Conservation (phyloP, 2,888 invertebrate species). For the Teleogryllus oceanicus region DNA sequence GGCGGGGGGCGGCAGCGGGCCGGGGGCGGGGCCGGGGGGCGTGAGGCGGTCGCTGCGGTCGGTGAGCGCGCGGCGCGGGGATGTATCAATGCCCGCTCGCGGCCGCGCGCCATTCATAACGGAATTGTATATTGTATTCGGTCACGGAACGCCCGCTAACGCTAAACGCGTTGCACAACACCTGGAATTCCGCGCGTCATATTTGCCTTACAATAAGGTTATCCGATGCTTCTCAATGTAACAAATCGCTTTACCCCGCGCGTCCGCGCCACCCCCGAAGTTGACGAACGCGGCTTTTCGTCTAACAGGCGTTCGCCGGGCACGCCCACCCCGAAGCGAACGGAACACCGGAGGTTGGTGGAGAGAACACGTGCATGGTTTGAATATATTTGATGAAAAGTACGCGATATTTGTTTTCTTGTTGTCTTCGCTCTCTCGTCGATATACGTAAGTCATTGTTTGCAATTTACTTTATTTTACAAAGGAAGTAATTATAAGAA, state of each 20-base stretch:
- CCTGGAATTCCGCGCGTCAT: neutral
- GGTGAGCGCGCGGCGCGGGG: too few relatives aligned
- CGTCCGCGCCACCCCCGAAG: neutral
- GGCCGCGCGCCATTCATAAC: neutral
- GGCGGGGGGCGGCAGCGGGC: neutral
- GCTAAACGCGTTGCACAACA: neutral
- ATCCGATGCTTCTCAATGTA: too few relatives aligned
- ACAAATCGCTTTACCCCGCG: neutral
- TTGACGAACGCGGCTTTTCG: neutral
- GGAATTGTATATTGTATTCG: neutral
- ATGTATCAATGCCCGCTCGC: neutral
- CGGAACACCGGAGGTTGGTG: too few relatives aligned
- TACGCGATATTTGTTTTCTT: too few relatives aligned
- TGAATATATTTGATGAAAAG: too few relatives aligned
- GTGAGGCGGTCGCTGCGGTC: neutral
- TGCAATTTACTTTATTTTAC: too few relatives aligned
- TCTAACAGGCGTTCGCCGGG: neutral
- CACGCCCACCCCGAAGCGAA: neutral
- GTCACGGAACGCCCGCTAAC: neutral
- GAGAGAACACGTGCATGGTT: too few relatives aligned
- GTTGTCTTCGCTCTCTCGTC: too few relatives aligned
- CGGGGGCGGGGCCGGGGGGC: neutral
- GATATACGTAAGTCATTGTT: too few relatives aligned
- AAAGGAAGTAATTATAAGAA: too few relatives aligned
- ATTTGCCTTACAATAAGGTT: conserved; percentile 2